Base-by-base conservation (phyloP, 2,797 vertebrate species). In the Psittacula derbiana region DNA sequence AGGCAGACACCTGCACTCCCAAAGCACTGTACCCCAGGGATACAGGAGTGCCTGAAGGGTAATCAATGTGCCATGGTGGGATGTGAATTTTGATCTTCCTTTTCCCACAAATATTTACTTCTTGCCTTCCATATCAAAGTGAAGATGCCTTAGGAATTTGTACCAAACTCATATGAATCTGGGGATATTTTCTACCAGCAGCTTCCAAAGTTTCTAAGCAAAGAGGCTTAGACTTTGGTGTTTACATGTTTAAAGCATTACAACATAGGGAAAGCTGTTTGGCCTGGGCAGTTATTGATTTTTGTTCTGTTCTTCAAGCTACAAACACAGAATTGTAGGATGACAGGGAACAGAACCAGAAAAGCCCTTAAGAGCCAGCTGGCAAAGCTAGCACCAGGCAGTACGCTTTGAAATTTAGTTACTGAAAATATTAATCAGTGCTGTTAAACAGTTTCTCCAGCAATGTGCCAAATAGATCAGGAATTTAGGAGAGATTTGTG, bases 361-460 rank as follows among this genome's bases (percentile, higher is more conserved):
- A 58, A 70, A 80, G 58, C n/a, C 75, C 58, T 58, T 25, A 46
- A 90, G 44, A 78, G 53, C 69, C 87, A 96, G 71, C 40, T 96
- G 87, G 75, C 89, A 71, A 43, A 88, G 33, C 3, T 15, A 13
- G 38, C 31, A 82, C 20, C 44, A 80, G 62, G 46, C 76, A 84
- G 24, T 31, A 60, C 0, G 3, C 27, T 49, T 66, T 44, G 49
- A 79, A 70, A 85, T 85, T 86, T 88, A 74, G 30, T 84, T 36
- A n/a, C 49, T 71, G 71, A 71, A 92, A 95, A 85, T 94, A 92
- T 82, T 94, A 74, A 94, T 95, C 80, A 78, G 17, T 72, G 52
- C 27, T 86, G 30, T 92, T 91, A 87, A 88, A 82, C 36, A 92
- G 72, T 57, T 85, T 78, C 40, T 88, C 92, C 82, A 92, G 36